A percentile compares a stretch with the other conserved stretches of the same genome.
phyloP scores from a whole-genome alignment of 2,797 vertebrate genomes.

The Enteromius fasciolatus region DNA sequence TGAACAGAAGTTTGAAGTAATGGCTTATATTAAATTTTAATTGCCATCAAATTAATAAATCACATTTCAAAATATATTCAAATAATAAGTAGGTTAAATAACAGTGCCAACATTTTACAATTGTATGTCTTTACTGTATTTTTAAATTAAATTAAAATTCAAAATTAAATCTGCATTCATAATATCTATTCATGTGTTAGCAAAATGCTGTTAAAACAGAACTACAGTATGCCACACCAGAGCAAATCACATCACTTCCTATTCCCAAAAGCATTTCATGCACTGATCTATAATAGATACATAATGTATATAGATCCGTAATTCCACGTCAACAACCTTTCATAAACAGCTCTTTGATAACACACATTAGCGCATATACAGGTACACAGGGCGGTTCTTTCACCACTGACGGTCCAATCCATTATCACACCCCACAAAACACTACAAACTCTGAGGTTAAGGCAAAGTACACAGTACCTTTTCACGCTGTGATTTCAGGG shows the following conservation, averaged over 20 bases:
- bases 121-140: not conserved
- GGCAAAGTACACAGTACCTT: conserved; percentile 16
- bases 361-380: not conserved
- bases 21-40: no score
- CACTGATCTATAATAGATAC: no score
- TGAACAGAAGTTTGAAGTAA: not conserved
- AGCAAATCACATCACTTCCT: not conserved
- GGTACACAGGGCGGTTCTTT: not conserved
- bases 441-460: not conserved
- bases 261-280: not conserved
- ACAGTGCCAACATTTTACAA: not conserved
- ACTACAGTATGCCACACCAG: not conserved
- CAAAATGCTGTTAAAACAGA: not conserved
- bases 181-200: not conserved
- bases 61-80: not conserved
- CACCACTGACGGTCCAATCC: not conserved
- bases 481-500: not conserved
- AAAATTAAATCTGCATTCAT: not conserved
- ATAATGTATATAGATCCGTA: no score
- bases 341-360: not conserved
- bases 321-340: not conserved
- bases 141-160: not conserved
- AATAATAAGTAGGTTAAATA: not conserved
- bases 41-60: not conserved
- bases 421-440: not conserved